Evolutionary conservation across 2,113 vertebrate species (phyloP), one percentile per base, ranked within the genome.

Genomic region (Oenanthe oenanthe): DNA sequence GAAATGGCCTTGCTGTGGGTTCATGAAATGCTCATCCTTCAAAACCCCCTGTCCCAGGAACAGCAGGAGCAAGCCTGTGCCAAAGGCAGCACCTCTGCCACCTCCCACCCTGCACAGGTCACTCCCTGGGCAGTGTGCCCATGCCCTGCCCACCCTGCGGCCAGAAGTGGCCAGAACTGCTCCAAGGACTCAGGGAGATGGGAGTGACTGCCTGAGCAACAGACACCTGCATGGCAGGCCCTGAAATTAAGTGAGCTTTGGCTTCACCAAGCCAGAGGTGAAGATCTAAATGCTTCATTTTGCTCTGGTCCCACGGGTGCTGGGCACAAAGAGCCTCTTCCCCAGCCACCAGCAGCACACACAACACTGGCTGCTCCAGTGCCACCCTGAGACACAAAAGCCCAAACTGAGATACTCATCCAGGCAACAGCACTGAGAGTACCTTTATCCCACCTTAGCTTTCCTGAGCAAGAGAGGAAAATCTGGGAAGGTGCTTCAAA

Each of bases 311-410:
- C 45, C 7, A 3, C 0, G 0, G 61, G n/a, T 24, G 32, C 9
- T 74, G 61, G 24, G 22, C 28, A 48, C 29, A 17, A 36, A 47
- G 28, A 79, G 8, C 40, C 50, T 28, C 29, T 12, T 48, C 9
- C 48, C 40, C 48, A 62, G 38, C 38, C 54, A n/a, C 38, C 36
- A 57, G 17, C 77, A 43, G 53, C 43, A 67, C 1, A 4, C 34
- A 45, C 40, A 45, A 0, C 0, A 0, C 1, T 38, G 79, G 14
- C 12, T 48, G 38, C 15, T 7, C 58, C 48, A 43, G 12, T 28
- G 43, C 25, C 63, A 71, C 22, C 67, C 58, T 11, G 50, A 43
- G 50, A 84, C 17, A 57, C 56, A 71, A 21, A 50, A 65, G 13
- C 17, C 32, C 31, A 19, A 26, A 53, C 0, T 28, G 20, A 34